Evolutionary conservation across 2,797 vertebrate genomes (phyloP), one percentile per base, ranked within the genome.

Genomic region (Falco novaeseelandiae): DNA sequence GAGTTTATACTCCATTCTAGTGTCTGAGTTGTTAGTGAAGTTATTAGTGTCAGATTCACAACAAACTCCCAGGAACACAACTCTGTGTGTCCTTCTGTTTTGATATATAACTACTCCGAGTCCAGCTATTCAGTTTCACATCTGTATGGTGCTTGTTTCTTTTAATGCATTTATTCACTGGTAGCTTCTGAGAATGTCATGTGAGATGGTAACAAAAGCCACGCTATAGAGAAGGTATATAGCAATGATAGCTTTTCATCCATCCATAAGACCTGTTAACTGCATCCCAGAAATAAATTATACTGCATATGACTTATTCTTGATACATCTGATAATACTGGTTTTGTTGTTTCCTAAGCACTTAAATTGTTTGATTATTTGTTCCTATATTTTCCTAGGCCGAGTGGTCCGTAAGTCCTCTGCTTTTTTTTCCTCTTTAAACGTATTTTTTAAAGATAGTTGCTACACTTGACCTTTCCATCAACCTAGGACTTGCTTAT

Each of bases 301-400:
- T 7, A 42, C 9, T 58, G 52, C 2, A 0, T 67, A 0, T 57
- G 11, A 48, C 0, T 3, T 63, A 38, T 6, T 81, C 7, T 36
- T 54, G 36, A 25, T 83, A 30, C 9, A 32, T 55, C 32, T 70
- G 16, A 5, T 83, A 19, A 5, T 83, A 19, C 23, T 61, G 14
- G 10, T 58, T 12, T 59, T 59, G 7, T 71, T 89, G 19, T 89
- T 89, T 83, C 26, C 8, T 27, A 71, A 84, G 32, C 5, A 1
- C 40, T 40, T 71, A 74, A 73, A 40, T 25, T 27, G 15, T 29
- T 80, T 72, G 12, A 3, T 62, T 76, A 34, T 48, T 87, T 58
- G 22, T 65, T 65, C 49, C 36, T 90, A 0, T 66, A 4, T 57
- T 83, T 83, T 81, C 67, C 73, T 80, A 51, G 26, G 12, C 34